Percentiles rank a stretch among this genome's conserved stretches.
These are phyloP conservation scores for Onychorhynchus coronatus DNA, from an alignment of 2,113 vertebrate genomes.

Conservation along the genomic window DNA sequence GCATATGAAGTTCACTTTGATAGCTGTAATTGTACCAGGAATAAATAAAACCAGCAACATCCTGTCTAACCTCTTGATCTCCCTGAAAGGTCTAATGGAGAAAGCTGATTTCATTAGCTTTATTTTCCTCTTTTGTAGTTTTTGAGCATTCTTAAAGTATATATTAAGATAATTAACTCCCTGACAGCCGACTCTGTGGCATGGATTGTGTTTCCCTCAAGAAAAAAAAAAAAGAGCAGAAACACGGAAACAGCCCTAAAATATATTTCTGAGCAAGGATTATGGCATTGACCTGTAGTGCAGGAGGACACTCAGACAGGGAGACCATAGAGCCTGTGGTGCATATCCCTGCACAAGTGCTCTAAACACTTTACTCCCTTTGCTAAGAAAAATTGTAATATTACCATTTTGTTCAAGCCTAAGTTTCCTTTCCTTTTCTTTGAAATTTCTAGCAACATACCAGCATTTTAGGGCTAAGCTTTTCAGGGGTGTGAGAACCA, in stretches of 20 bases:
- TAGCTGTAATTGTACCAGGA: background rate
- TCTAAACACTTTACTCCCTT: background rate
- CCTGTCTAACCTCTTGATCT: background rate
- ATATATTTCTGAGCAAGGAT: background rate
- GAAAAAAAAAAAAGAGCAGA: background rate
- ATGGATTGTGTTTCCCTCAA: background rate
- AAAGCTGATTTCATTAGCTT: background rate
- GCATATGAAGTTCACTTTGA: background rate
- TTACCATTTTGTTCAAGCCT: background rate
- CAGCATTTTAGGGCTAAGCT: background rate
- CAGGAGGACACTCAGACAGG: background rate
- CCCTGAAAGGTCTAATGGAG: background rate
- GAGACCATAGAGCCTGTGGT: accelerated
- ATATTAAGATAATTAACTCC: background rate
- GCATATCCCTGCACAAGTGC: accelerated
- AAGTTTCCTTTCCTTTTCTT: background rate
- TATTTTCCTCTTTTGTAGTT: background rate
- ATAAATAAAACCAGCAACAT: background rate
- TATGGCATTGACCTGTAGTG: background rate
- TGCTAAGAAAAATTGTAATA: background rate
- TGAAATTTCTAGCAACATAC: background rate
- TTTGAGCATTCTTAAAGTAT: background rate
- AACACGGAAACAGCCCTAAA: background rate
- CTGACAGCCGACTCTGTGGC: background rate
- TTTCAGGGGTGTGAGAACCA: accelerated